These are phyloP conservation scores for Linurgus olivaceus DNA, from an alignment of 2,797 vertebrate genomes.

Conservation along the genomic window DNA sequence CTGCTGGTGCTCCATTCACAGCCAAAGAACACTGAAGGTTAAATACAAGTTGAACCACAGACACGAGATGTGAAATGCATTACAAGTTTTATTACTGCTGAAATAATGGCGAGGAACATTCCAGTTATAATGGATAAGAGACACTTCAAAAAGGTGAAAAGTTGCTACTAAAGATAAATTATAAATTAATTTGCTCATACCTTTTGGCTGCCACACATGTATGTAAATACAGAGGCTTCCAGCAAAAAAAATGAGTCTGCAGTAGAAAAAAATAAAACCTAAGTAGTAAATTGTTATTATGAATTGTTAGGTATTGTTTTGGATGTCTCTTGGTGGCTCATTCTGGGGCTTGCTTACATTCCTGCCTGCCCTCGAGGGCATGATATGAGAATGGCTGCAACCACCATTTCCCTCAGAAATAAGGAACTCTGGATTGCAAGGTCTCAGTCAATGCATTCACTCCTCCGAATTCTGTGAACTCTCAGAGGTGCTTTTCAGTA, in stretches of 20 bases:
- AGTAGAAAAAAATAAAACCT: not conserved
- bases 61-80: not conserved
- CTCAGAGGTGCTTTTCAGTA: not conserved
- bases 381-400: not conserved
- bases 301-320: not conserved
- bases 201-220: not conserved
- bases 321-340: not conserved
- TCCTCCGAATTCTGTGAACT: not conserved
- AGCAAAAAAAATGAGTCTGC: not conserved
- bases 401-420: not conserved
- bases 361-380: rapidly evolving
- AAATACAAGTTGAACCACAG: not conserved
- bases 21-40: not conserved
- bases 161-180: not conserved
- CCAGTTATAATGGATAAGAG: not conserved
- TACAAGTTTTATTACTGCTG: not conserved
- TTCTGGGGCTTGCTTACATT: not conserved
- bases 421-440: not conserved
- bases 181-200: not conserved
- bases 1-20: not conserved
- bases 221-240: not conserved
- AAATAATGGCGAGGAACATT: not conserved
- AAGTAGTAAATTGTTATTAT: not conserved
- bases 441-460: not conserved
- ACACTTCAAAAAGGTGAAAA: not conserved